These are phyloP conservation scores for Drosophila novamexicana DNA, from an alignment of 1,140 invertebrate genomes.

Conservation along the genomic window DNA sequence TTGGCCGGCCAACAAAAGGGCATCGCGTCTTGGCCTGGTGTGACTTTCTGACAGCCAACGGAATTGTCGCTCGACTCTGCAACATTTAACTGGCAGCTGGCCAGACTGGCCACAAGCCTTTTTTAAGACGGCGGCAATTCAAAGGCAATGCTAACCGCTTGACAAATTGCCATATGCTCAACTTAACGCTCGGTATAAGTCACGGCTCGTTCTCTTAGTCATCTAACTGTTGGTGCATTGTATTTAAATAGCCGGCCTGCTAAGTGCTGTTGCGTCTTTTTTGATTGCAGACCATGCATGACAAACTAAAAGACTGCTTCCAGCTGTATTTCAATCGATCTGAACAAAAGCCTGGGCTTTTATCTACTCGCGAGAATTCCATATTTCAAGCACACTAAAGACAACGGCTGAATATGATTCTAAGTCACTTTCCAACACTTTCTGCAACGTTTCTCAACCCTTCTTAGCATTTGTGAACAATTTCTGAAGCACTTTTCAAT, in stretches of 20 bases:
- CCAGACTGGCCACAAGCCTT: slow-evolving; percentile 36
- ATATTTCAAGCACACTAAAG: too few species aligned
- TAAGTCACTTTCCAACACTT: too few species aligned
- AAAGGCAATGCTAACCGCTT: slow-evolving; percentile 10
- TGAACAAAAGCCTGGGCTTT: too few species aligned
- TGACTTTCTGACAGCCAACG: slow-evolving; percentile 37
- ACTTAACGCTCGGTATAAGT: slow-evolving; percentile 17
- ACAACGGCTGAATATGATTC: too few species aligned
- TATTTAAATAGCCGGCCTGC: neutral
- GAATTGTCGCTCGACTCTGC: slow-evolving; percentile 34
- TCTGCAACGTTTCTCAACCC: too few species aligned
- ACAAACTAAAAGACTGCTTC: neutral
- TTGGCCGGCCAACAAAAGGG: slow-evolving; percentile 13
- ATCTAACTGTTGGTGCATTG: neutral
- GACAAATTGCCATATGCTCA: slow-evolving; percentile 37
- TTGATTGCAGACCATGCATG: neutral
- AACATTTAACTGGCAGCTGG: slow-evolving; percentile 45
- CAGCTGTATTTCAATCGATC: too few species aligned
- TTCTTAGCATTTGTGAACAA: too few species aligned
- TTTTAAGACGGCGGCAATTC: slow-evolving; percentile 24
- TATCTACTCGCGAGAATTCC: too few species aligned
- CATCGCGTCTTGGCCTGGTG: slow-evolving; percentile 33
- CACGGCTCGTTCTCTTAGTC: slow-evolving; percentile 6
- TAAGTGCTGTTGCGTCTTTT: neutral
- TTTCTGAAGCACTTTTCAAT: too few species aligned